Percentiles rank a stretch among this genome's conserved stretches.
Evolutionary conservation across 1,140 invertebrate species (phyloP).

Genomic region (Megalonaias nervosa): DNA sequence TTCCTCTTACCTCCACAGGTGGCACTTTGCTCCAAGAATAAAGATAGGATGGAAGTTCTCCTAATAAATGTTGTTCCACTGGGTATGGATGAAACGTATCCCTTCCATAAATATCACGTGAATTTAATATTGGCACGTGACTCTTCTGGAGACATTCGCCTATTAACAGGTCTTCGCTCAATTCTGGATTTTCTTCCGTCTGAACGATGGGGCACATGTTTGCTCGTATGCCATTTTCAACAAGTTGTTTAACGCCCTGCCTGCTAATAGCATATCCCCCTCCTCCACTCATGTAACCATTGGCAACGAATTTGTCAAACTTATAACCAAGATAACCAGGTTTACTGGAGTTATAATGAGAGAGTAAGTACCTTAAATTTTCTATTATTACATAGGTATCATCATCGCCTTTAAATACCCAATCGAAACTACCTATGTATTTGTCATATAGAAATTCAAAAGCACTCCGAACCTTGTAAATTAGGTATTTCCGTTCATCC

Average conservation of each 20-base stretch:
- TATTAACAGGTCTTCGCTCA: slow-evolving; percentile 93
- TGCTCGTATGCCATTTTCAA: slow-evolving; percentile 71
- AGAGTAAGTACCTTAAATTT: slow-evolving; percentile 62
- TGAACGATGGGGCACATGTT: slow-evolving; percentile 74
- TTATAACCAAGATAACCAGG: slow-evolving; percentile 63
- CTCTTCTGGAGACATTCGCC: slow-evolving; percentile 91
- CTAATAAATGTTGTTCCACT: slow-evolving; percentile 7
- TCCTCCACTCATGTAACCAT: slow-evolving; percentile 61
- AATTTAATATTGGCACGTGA: slow-evolving; percentile 88
- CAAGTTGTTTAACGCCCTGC: slow-evolving; percentile 33
- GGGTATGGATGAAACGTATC: slow-evolving; percentile 79
- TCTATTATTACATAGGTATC: slow-evolving; percentile 83
- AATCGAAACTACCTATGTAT: slow-evolving; percentile 53
- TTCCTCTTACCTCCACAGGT: slow-evolving; percentile 2
- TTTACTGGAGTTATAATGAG: slow-evolving; percentile 23
- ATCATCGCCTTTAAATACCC: slow-evolving; percentile 53
- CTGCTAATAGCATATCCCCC: slow-evolving; percentile 86
- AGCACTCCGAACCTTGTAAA: slow-evolving; percentile 52
- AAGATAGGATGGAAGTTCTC: slow-evolving; percentile 6
- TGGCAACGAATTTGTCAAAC: slow-evolving; percentile 49
- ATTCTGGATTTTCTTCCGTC: slow-evolving; percentile 71
- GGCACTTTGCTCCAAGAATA: slow-evolving; percentile 6
- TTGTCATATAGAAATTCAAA: slow-evolving; percentile 77
- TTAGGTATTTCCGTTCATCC: slow-evolving; percentile 14
- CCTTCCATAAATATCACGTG: slow-evolving; percentile 84